These are phyloP conservation scores for Sycobia sp. DNA, from an alignment of 1,140 invertebrate genomes.

Conservation along the genomic window DNA sequence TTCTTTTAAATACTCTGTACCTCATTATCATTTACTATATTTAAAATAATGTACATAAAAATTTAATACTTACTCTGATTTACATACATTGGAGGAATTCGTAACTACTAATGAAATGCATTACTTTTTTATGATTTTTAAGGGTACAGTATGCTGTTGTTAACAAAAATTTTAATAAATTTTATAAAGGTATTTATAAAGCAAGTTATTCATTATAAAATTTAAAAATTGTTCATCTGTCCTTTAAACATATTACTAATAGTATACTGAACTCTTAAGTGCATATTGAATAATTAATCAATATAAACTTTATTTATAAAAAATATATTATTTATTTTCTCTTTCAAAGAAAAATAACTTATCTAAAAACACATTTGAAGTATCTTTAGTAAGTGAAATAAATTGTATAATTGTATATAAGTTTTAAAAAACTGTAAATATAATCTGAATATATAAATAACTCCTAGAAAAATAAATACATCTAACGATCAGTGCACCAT, in stretches of 20 bases:
- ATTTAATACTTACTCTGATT: no score
- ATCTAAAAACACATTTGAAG: conserved; percentile 1
- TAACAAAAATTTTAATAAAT: conserved; percentile 2
- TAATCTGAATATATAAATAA: background rate
- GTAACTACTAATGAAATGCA: background rate
- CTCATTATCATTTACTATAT: no score
- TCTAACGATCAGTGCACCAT: background rate
- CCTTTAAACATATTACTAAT: background rate
- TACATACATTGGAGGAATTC: no score
- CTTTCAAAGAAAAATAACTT: background rate
- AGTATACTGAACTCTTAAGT: background rate
- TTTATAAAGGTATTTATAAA: background rate
- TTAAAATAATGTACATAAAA: no score
- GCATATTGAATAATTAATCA: background rate
- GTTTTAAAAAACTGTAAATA: background rate
- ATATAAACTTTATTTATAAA: conserved; percentile 1
- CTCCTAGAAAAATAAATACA: conserved; percentile 1
- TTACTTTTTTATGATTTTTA: conserved; percentile 12
- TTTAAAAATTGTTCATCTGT: background rate
- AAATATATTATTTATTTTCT: conserved; percentile 6
- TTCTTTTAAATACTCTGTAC: no score
- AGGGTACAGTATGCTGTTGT: background rate
- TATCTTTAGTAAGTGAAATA: background rate
- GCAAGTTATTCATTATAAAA: background rate
- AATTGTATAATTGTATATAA: conserved; percentile 1